Base-by-base conservation (phyloP, 2,888 invertebrate genomes). In the Melipona bicolor region DNA sequence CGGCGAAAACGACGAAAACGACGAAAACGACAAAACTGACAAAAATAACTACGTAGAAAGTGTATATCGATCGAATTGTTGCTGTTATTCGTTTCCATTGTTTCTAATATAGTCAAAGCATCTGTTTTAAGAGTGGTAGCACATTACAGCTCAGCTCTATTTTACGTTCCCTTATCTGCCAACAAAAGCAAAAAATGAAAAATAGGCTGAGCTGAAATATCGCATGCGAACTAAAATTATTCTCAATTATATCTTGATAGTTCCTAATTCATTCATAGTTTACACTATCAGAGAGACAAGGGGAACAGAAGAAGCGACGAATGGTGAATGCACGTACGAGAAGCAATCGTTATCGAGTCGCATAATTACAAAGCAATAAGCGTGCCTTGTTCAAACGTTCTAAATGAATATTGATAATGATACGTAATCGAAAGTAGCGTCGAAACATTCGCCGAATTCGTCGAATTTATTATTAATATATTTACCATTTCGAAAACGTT, bases 321-420 rank as follows among this genome's bases (percentile, higher is more conserved):
- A 61, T 32, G 72, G 52, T 5, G 54, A 79, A 13, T 70, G 69
- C n/a, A 56, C 54, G 50, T 43, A 62, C 19, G 43, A 73, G 9
- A 52, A 54, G 59, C 56, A 69, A 50, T 65, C 65, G 70, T 59
- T 73, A 50, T 72, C 56, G 32, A 59, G 32, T 62, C 56, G 65
- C 71, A n/a, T 72, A 74, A 77, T 65, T 70, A 56, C 24, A 68
- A 72, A 84, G 84, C 84, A 84, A 84, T 84, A 84, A 77, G 70
- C 64, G 85, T 85, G 85, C 85, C 85, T 85, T 85, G 67, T 73
- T 84, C 77, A 81, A 74, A 80, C 64, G 79, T 79, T 79, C 68
- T 72, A 67, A 59, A 59, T 36, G 59, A 64, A 72, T 84, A 54
- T 59, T 71, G 61, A 69, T 76, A 69, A 56, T 74, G 43, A 77